These are phyloP conservation scores for Meteorus colon DNA, from an alignment of 2,888 invertebrate genomes.

Conservation along the genomic window DNA sequence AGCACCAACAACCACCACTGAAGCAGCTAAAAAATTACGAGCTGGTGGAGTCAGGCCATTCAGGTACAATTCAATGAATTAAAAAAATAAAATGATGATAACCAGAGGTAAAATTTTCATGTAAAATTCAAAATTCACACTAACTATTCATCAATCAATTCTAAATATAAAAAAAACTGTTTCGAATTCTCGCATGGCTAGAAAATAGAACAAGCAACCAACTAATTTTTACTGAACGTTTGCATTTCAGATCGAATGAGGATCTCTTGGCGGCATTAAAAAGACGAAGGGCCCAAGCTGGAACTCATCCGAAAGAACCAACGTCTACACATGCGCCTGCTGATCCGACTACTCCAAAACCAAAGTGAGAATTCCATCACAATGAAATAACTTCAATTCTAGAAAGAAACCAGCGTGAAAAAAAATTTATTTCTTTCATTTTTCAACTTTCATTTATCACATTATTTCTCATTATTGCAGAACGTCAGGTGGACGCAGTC, in stretches of 20 bases:
- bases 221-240: neutral
- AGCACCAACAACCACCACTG: constrained; percentile 79
- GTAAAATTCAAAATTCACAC: too few species aligned
- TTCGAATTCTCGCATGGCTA: neutral
- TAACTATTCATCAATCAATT: too few species aligned
- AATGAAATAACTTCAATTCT: too few species aligned
- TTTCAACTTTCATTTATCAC: neutral
- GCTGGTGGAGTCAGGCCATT: constrained; percentile 82
- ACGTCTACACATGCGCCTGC: constrained; percentile 54
- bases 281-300: constrained; percentile 82
- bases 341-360: constrained; percentile 58
- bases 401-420: neutral
- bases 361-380: constrained; percentile 55
- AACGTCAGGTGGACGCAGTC: constrained; percentile 52
- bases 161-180: too few species aligned
- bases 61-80: constrained; percentile 65
- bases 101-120: neutral
- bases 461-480: constrained; percentile 37
- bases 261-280: constrained; percentile 84
- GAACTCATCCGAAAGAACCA: constrained; percentile 69
- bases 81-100: neutral
- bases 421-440: neutral
- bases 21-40: constrained; percentile 80
- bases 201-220: neutral
- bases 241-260: constrained; percentile 79